Evolutionary conservation across 2,888 invertebrate species (phyloP), one percentile per base, ranked within the genome.

Genomic region (Machimus rusticus): DNA sequence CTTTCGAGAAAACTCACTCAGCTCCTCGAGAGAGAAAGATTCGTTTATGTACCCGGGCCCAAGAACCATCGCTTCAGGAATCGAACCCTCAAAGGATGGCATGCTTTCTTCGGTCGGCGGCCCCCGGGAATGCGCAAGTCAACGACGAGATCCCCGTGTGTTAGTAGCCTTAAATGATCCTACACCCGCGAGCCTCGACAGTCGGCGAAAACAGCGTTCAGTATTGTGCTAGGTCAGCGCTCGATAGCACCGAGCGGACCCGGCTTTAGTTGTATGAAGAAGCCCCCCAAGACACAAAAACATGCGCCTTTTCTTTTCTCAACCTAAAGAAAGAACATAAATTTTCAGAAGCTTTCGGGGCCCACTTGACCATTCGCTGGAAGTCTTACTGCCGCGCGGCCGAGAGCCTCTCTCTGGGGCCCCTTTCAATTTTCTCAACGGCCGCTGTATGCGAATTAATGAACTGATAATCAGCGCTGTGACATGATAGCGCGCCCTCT

Each of bases 191-290:
- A 76, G 76, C 8, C 76, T 14, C 76, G 37, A 5, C 39, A 76
- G 8, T 76, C 81, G 81, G 16, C 34, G 34, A 84, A 84, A 74
- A 84, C 66, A 66, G 43, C 37, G 78, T 74, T 87, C 88, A 88
- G 87, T 88, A 84, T 88, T 88, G 88, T 84, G 87, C 87, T 87
- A 88, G 88, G 88, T 88, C 88, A 88, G 88, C 88, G 87, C 87
- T 74, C 39, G 55, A 23, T 66, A 87, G 74, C 79, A 87, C 86
- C 84, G 55, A 82, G 16, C 16, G 34, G 34, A 57, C 66, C 74
- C 46, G 76, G 57, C 43, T 5, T 76, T 57, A 77, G 31, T 43
- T 82, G 77, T 57, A 78, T 37, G 66, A 66, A 19, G n/a, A n/a
- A n/a, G n/a, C n/a, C 2, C 66, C 12, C 12, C 55, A 77, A 84